These are phyloP conservation scores for Clinocottus analis DNA, from an alignment of 2,113 vertebrate species.

Conservation along the genomic window DNA sequence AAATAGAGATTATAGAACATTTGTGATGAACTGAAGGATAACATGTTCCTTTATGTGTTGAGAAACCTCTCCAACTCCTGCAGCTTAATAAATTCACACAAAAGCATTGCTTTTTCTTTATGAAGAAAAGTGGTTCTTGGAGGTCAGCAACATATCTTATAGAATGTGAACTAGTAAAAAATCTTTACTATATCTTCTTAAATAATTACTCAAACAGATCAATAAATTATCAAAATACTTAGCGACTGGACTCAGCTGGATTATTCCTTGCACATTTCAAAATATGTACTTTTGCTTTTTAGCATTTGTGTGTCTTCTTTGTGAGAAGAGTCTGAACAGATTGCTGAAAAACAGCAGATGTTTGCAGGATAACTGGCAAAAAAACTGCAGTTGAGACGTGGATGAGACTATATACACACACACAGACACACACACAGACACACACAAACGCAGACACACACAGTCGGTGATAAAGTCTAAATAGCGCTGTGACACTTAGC, in stretches of 20 bases:
- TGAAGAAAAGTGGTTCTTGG: too few species aligned
- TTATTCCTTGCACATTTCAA: neutral
- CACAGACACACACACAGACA: neutral
- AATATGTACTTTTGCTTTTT: neutral
- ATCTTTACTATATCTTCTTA: too few species aligned
- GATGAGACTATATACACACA: too few species aligned
- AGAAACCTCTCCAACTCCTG: too few species aligned
- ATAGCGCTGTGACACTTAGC: constrained; percentile 4
- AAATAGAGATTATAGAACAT: neutral
- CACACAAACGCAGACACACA: constrained; percentile 10
- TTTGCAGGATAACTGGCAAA: neutral
- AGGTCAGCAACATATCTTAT: too few species aligned
- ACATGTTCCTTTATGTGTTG: too few species aligned
- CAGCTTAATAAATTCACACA: too few species aligned
- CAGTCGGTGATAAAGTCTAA: constrained; percentile 18
- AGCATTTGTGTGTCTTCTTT: neutral
- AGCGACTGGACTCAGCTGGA: neutral
- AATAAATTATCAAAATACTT: neutral
- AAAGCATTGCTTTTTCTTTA: too few species aligned
- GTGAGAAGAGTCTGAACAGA: neutral
- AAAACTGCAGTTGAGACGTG: too few species aligned
- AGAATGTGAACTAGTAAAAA: too few species aligned
- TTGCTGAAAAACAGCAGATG: neutral
- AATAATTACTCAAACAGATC: too few species aligned
- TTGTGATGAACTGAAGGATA: too few species aligned